Conservation (phyloP, 30 jellyfish, hydroid and myxozoan species). For the Hydractinia echinata region DNA sequence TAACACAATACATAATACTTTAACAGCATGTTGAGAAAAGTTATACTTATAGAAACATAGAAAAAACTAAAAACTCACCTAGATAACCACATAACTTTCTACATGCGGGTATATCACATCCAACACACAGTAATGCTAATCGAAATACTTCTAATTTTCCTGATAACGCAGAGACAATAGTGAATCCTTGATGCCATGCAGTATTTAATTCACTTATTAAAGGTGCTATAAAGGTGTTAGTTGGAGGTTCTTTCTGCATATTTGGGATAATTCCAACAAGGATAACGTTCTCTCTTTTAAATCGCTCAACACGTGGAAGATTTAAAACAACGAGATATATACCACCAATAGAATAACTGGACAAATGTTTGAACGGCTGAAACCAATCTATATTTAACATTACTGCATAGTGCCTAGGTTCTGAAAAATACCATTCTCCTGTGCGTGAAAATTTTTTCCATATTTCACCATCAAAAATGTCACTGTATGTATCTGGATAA, state of each 20-base stretch:
- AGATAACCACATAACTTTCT: no score
- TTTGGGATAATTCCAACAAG: slow-evolving; percentile 31
- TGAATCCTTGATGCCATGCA: no score
- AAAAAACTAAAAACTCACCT: no score
- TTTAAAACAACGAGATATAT: neutral
- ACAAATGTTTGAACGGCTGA: neutral
- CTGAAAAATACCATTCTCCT: neutral
- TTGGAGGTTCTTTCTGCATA: slow-evolving; percentile 36
- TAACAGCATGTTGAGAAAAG: no score
- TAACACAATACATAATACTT: no score
- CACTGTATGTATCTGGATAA: neutral
- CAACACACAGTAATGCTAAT: no score
- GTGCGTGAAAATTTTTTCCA: slow-evolving; percentile 14
- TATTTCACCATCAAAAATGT: slow-evolving; percentile 16
- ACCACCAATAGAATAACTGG: no score
- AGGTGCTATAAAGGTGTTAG: slow-evolving; percentile 19
- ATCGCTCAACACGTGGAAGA: slow-evolving; percentile 27
- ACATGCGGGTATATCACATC: no score
- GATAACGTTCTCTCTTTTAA: slow-evolving; percentile 25
- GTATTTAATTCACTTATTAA: neutral
- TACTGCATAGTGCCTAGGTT: neutral
- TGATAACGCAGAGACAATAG: no score
- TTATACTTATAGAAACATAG: no score
- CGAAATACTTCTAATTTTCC: no score
- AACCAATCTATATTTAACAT: slow-evolving; percentile 34